Percentiles rank a stretch among this genome's conserved stretches.
These are phyloP conservation scores for Loris lydekkerianus DNA, from an alignment of 2,797 vertebrate species.

Conservation along the genomic window DNA sequence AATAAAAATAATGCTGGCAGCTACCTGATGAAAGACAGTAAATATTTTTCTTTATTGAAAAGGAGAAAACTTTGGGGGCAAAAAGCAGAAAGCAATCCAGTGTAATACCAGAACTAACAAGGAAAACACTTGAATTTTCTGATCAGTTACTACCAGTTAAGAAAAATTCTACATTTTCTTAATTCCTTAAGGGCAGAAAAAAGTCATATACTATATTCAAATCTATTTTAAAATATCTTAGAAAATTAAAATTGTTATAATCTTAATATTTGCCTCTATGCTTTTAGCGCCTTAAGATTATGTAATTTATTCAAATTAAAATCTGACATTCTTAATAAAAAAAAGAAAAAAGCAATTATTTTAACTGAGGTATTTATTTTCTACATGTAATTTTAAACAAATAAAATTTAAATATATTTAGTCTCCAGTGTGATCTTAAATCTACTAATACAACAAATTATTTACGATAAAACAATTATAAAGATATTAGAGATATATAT, in stretches of 20 bases:
- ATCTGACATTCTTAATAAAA: not conserved
- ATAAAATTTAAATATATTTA: constrained; percentile 19
- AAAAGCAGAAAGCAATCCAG: not conserved
- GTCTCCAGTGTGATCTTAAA: not conserved
- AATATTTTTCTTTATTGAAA: not conserved
- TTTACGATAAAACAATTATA: constrained; percentile 14
- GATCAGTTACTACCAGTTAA: not conserved
- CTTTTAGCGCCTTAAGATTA: not conserved
- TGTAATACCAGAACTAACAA: not conserved
- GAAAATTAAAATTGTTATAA: constrained; percentile 41
- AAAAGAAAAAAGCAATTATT: not conserved
- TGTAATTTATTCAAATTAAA: not conserved
- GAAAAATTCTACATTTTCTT: not conserved
- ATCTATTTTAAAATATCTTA: not conserved
- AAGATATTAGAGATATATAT: not conserved
- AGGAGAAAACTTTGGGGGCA: not conserved
- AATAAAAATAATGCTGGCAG: not conserved
- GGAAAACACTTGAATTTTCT: constrained; percentile 32
- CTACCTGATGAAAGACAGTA: not conserved
- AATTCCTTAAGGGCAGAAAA: not conserved
- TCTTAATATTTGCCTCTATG: not conserved
- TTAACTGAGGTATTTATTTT: not conserved
- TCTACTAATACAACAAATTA: not conserved
- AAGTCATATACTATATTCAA: not conserved
- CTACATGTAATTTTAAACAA: constrained; percentile 18